Evolutionary conservation across 2,113 vertebrate genomes (phyloP).

Genomic region (Theristicus caerulescens): DNA sequence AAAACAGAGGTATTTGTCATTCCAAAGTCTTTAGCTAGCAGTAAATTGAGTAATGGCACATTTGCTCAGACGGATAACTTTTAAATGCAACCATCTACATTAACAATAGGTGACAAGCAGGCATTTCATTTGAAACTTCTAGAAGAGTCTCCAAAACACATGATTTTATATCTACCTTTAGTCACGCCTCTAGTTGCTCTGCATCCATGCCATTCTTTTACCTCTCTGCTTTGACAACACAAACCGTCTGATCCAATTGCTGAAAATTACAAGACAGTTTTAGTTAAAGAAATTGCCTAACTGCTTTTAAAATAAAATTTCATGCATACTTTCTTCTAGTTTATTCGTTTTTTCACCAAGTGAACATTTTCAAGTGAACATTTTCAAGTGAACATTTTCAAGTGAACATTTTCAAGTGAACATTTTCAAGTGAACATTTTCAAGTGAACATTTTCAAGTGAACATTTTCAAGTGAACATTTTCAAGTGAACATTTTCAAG

Average conservation of each 20-base stretch:
- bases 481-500: neutral
- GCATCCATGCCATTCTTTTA: slow-evolving; percentile 98
- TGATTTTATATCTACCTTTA: slow-evolving; percentile 81
- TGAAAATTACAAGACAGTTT: slow-evolving; percentile 55
- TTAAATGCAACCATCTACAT: neutral
- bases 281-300: neutral
- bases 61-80: neutral
- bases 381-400: neutral
- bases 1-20: neutral
- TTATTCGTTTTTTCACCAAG: neutral
- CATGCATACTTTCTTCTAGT: neutral
- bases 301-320: neutral
- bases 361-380: no score
- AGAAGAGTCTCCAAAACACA: neutral
- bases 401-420: no score
- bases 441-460: neutral
- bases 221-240: slow-evolving; percentile 96
- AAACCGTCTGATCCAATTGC: slow-evolving; percentile 95
- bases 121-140: neutral
- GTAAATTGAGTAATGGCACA: neutral
- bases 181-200: slow-evolving; percentile 88
- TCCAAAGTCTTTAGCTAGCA: neutral
- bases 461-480: neutral
- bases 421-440: neutral
- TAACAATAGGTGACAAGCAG: neutral